phyloP scores from a whole-genome alignment of 2,113 vertebrate genomes.

The Grammomys dolichurus region DNA sequence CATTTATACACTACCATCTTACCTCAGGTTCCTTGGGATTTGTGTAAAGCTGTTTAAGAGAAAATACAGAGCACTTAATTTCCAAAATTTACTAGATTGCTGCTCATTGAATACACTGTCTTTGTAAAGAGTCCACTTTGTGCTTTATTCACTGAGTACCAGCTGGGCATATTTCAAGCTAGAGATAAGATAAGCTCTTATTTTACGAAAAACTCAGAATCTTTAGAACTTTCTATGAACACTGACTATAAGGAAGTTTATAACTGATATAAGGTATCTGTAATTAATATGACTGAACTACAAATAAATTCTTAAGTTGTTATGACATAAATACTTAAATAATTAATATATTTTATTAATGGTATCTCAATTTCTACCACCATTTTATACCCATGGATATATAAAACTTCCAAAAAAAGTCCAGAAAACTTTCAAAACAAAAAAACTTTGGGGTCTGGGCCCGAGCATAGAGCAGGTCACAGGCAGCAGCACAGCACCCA shows the following conservation, averaged over 20 bases:
- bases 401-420: conserved; percentile 56
- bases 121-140: conserved; percentile 52
- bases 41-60: conserved; percentile 88
- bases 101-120: conserved; percentile 61
- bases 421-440: conserved; percentile 61
- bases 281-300: conserved; percentile 26
- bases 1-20: conserved; percentile 79
- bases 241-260: conserved; percentile 29
- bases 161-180: not conserved
- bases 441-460: not conserved
- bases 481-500: too few species aligned
- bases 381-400: conserved; percentile 18
- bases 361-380: conserved; percentile 47
- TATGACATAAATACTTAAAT: not conserved
- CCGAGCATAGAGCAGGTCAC: too few species aligned
- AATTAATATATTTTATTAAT: not conserved
- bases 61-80: conserved; percentile 83
- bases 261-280: not conserved
- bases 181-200: conserved; percentile 31
- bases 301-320: conserved; percentile 48
- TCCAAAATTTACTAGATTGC: conserved; percentile 53
- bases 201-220: not conserved
- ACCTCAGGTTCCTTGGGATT: conserved; percentile 88
- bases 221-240: conserved; percentile 42
- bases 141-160: not conserved